A percentile compares a stretch with the other conserved stretches of the same genome.
phyloP scores from a whole-genome alignment of 1,140 invertebrate genomes.

The Gonatopus flavifemur region DNA sequence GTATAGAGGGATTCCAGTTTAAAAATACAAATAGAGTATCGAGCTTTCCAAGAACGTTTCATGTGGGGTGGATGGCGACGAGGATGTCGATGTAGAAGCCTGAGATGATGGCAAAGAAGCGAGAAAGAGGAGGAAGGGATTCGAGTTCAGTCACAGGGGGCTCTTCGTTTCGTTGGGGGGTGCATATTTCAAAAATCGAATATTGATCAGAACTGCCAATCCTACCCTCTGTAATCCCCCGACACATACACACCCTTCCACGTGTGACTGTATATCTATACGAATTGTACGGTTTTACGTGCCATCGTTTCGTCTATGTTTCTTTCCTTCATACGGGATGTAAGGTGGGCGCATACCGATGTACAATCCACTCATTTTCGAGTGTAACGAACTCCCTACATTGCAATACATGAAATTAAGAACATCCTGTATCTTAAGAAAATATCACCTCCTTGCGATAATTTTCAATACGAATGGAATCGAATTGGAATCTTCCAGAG shows the following conservation, averaged over 20 bases:
- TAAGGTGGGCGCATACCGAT: too few relatives aligned
- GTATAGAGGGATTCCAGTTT: slow-evolving; percentile 57
- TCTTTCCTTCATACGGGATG: slow-evolving; percentile 17
- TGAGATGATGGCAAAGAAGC: slow-evolving; percentile 10
- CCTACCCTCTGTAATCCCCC: slow-evolving; percentile 52
- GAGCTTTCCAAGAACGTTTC: slow-evolving; percentile 51
- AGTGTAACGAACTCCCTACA: too few relatives aligned
- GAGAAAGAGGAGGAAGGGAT: slow-evolving; percentile 11
- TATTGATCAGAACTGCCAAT: slow-evolving; percentile 59
- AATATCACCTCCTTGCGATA: too few relatives aligned
- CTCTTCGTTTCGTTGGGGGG: slow-evolving; percentile 31
- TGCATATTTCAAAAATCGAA: slow-evolving; percentile 59
- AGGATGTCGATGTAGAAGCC: slow-evolving; percentile 25
- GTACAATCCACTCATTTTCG: too few relatives aligned
- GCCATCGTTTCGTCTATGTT: slow-evolving; percentile 25
- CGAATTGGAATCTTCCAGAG: too few relatives aligned
- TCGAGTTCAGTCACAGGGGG: slow-evolving; percentile 19
- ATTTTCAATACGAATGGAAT: too few relatives aligned
- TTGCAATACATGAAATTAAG: too few relatives aligned
- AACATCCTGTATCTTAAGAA: too few relatives aligned
- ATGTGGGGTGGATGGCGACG: slow-evolving; percentile 21
- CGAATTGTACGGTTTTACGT: slow-evolving; percentile 26
- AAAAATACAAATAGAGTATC: slow-evolving; percentile 60
- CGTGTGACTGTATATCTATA: slow-evolving; percentile 43
- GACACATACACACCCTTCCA: too few relatives aligned